Evolutionary conservation across 2,888 invertebrate genomes (phyloP).

Genomic region (Leptinotarsa haldemani): DNA sequence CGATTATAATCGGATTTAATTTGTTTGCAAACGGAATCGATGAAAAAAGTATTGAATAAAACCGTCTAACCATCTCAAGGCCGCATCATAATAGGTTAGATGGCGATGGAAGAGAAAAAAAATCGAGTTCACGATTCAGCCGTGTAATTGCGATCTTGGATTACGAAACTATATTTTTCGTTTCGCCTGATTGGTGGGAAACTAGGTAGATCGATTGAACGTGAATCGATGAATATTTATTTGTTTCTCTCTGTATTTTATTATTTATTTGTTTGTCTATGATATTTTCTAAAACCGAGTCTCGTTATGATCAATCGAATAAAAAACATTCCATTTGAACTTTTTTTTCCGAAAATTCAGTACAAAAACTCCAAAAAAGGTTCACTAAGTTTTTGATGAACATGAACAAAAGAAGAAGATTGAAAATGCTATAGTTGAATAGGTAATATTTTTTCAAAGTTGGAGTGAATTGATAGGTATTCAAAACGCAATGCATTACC

Average conservation of each 20-base stretch:
- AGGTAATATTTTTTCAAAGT: too few species aligned
- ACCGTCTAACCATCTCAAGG: constrained; percentile 4
- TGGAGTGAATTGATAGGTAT: too few species aligned
- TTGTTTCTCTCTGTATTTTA: neutral
- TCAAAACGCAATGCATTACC: too few species aligned
- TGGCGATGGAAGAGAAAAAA: neutral
- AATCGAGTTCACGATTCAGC: neutral
- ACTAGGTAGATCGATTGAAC: neutral
- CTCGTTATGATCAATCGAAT: too few species aligned
- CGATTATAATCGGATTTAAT: constrained; percentile 19
- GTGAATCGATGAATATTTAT: neutral
- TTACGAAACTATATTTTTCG: neutral
- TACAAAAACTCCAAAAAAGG: too few species aligned
- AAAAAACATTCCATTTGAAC: too few species aligned
- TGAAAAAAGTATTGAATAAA: constrained; percentile 2
- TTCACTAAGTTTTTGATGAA: too few species aligned
- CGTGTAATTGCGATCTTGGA: neutral
- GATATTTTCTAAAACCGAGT: too few species aligned
- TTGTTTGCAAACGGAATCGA: constrained; percentile 17
- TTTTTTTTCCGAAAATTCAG: too few species aligned
- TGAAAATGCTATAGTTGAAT: too few species aligned
- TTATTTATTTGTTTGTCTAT: neutral
- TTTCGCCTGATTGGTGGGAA: neutral
- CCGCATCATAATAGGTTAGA: neutral
- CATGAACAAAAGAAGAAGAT: too few species aligned